phyloP scores from a whole-genome alignment of 2,113 vertebrate species.

The Stictonetta naevosa region DNA sequence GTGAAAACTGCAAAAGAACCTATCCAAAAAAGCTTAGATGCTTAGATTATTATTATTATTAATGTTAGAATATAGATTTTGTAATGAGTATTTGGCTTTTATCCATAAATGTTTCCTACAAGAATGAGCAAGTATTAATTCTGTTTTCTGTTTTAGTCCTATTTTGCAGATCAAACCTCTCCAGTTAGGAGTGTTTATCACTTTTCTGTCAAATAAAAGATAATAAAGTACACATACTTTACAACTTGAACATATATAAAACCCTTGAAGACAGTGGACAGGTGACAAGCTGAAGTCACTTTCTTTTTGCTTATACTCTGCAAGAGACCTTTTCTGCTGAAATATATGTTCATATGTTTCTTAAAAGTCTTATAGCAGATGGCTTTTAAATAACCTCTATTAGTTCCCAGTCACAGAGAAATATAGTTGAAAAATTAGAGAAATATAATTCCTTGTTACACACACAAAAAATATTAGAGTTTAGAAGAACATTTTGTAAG shows the following conservation, averaged over 20 bases:
- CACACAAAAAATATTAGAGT: neutral
- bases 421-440: neutral
- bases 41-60: neutral
- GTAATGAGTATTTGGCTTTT: neutral
- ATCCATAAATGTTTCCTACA: neutral
- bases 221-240: neutral
- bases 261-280: neutral
- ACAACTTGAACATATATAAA: neutral
- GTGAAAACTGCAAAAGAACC: neutral
- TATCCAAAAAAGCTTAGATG: neutral
- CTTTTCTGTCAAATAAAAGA: neutral
- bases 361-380: neutral
- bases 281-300: neutral
- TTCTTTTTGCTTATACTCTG: neutral
- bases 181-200: neutral
- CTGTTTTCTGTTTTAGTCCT: neutral
- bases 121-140: neutral
- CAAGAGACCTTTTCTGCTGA: neutral
- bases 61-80: neutral
- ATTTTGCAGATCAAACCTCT: neutral
- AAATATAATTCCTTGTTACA: neutral
- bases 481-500: neutral
- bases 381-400: neutral
- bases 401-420: neutral
- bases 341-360: neutral